These are phyloP conservation scores for Thyatira batis DNA, from an alignment of 2,888 invertebrate genomes.

Conservation along the genomic window DNA sequence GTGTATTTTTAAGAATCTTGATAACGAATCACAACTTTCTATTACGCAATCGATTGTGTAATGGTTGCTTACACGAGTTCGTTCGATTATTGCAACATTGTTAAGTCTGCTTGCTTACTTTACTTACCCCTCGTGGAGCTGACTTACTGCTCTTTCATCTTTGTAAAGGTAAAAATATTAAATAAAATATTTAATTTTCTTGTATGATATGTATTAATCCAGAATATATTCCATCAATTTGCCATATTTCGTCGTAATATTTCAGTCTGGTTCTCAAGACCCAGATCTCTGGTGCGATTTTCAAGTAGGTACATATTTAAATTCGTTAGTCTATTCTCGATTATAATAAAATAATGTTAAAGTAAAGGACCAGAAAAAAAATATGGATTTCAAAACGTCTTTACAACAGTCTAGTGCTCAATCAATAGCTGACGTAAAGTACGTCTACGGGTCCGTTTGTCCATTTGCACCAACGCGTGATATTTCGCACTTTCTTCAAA, in stretches of 20 bases:
- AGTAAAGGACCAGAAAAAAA: neutral
- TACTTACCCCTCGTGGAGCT: conserved; percentile 19
- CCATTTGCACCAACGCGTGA: conserved; percentile 60
- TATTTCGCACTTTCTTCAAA: conserved; percentile 72
- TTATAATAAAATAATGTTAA: too few species aligned
- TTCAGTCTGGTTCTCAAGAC: too few species aligned
- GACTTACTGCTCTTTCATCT: conserved; percentile 12
- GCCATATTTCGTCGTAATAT: too few species aligned
- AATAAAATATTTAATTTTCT: too few species aligned
- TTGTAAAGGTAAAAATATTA: conserved; percentile 10
- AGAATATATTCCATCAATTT: too few species aligned
- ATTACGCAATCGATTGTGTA: conserved; percentile 52
- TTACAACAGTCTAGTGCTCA: conserved; percentile 8
- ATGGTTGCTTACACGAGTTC: conserved; percentile 47
- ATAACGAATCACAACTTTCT: conserved; percentile 44
- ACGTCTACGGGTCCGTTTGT: conserved; percentile 41
- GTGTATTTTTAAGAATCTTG: conserved; percentile 11
- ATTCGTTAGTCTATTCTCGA: too few species aligned
- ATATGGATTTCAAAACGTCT: neutral
- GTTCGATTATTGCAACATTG: conserved; percentile 42
- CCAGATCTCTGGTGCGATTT: too few species aligned
- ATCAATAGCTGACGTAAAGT: conserved; percentile 13
- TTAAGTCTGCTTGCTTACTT: conserved; percentile 30
- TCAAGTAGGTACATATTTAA: too few species aligned
- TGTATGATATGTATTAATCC: too few species aligned